phyloP scores from a whole-genome alignment of 2,888 invertebrate genomes.

The Muschampia plurimacula region DNA sequence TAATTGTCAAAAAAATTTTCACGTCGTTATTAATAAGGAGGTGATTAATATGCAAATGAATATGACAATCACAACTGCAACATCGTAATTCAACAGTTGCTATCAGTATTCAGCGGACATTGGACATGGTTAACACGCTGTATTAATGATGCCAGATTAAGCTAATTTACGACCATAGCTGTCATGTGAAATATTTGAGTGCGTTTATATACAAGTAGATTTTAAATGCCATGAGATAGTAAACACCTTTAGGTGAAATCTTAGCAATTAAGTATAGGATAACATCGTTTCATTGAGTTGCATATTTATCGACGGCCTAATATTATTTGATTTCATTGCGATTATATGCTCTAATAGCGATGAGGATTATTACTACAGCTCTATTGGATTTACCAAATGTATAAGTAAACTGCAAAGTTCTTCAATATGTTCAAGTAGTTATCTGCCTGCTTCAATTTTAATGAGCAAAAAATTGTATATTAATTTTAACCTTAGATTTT shows the following conservation, averaged over 20 bases:
- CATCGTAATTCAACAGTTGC: conserved; percentile 30
- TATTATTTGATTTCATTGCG: conserved; percentile 1
- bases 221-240: background rate
- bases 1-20: background rate
- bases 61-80: conserved; percentile 3
- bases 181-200: conserved; percentile 11
- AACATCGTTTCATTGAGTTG: background rate
- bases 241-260: background rate
- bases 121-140: conserved; percentile 24
- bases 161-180: conserved; percentile 21
- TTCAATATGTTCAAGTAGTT: background rate
- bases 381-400: background rate
- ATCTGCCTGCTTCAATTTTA: background rate
- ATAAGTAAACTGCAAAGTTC: background rate
- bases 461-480: no score
- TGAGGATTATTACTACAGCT: conserved; percentile 11
- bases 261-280: background rate
- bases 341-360: conserved; percentile 15
- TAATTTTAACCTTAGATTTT: no score
- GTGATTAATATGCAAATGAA: conserved; percentile 17
- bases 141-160: conserved; percentile 33
- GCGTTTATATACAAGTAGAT: background rate
- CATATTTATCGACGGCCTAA: background rate
- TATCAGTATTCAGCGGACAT: conserved; percentile 34
- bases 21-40: background rate